These are phyloP conservation scores for Rotaria macrura DNA, from an alignment of 2,888 invertebrate genomes.

Conservation along the genomic window DNA sequence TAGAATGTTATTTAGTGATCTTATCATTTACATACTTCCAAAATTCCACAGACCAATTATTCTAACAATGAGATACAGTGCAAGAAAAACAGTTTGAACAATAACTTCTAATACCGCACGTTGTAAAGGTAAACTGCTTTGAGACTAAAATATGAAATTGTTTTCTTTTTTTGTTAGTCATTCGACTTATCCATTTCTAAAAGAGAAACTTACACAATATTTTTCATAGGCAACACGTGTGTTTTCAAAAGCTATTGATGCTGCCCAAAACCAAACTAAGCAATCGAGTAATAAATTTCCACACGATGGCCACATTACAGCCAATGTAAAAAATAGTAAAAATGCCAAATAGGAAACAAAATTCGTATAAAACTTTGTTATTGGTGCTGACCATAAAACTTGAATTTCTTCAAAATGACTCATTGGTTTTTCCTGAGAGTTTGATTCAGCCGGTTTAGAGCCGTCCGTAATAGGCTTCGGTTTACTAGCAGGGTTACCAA, in stretches of 20 bases:
- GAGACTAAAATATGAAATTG: constrained; percentile 1
- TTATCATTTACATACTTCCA: neutral
- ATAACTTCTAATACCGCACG: constrained; percentile 38
- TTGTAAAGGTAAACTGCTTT: constrained; percentile 38
- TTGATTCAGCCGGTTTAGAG: neutral
- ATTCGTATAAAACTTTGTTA: constrained; percentile 51
- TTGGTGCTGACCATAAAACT: constrained; percentile 49
- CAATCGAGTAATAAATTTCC: constrained; percentile 47
- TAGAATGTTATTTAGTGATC: neutral
- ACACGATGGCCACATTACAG: constrained; percentile 46
- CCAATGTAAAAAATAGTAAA: constrained; percentile 26
- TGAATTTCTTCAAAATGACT: constrained; percentile 37
- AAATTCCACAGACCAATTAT: constrained; percentile 30
- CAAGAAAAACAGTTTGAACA: constrained; percentile 39
- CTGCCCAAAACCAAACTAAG: constrained; percentile 37
- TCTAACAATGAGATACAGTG: constrained; percentile 42
- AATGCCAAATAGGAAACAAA: constrained; percentile 37
- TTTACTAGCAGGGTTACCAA: too few relatives aligned
- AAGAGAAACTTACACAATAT: constrained; percentile 20
- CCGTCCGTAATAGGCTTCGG: too few relatives aligned
- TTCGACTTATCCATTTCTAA: too few relatives aligned
- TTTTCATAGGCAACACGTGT: constrained; percentile 32
- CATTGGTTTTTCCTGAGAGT: neutral
- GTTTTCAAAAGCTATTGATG: constrained; percentile 31
- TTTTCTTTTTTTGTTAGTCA: too few relatives aligned